Evolutionary conservation across 2,113 vertebrate species (phyloP), one percentile per base, ranked within the genome.

Genomic region (Prunella himalayana): DNA sequence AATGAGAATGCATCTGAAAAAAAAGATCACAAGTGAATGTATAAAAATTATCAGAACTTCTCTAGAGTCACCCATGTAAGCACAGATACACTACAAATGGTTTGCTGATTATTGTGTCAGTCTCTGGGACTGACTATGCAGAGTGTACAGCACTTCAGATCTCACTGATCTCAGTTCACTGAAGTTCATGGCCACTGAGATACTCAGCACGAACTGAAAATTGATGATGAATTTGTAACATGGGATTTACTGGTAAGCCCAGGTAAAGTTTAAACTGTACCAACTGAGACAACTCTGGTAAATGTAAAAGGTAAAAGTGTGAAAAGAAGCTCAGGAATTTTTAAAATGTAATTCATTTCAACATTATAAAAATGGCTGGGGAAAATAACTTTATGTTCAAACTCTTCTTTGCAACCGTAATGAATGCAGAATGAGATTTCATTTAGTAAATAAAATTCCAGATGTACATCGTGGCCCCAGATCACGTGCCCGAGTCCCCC

Each of bases 61-160:
- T 45, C 61, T 35, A 18, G 35, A 81, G 57, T 49, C 21, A 56
- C 4, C 16, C 10, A 6, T 7, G 21, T n/a, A 56, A 88, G 31
- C 9, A 61, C 8, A 37, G 64, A 71, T 21, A 49, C 1, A 15
- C 12, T 53, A 49, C 10, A 68, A 51, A 63, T 31, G 8, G 28
- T 51, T 75, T 66, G 15, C 12, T 45, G 51, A 53, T 79, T 41
- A 15, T 28, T 60, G n/a, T 24, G 57, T 31, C 35, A 59, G 0
- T 16, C 20, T 13, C 11, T 35, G 35, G 11, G 35, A 28, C 57
- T 44, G 51, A 54, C 13, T 33, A 3, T 4, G 7, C 39, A 54
- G 21, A 39, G 25, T 0, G 4, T 2, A 7, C 18, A 85, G n/a
- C 20, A 39, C 0, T 0, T 57, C 66, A 61, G n/a, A 30, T 71